Base-by-base conservation (phyloP, 2,797 vertebrate genomes). In the Xerus rutilus region DNA sequence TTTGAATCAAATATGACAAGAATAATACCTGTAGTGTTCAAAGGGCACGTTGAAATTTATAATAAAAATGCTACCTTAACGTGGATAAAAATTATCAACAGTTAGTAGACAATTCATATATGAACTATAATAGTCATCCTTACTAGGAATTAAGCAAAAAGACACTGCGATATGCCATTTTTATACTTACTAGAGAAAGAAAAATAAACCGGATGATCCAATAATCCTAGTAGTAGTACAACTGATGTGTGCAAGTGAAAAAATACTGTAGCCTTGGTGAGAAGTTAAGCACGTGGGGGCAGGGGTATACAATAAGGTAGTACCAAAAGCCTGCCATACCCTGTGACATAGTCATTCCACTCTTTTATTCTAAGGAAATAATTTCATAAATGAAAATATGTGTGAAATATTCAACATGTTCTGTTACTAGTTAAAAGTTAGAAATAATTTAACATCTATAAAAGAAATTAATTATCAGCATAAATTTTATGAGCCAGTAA, bases 31-130 rank as follows among this genome's bases (percentile, higher is more conserved):
- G 14, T 78, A 35, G 54, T 69, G 35, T 21, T 39, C 30, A 70
- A 59, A 96, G 70, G 39, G 39, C 28, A 6, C 9, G 3, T 18
- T 84, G 87, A 76, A 91, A n/a, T 95, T 81, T 72, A 25, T 39
- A 54, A 93, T 47, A 39, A 91, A 97, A 91, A 76, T 64, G 81
- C 39, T 52, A 10, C 28, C 82, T 79, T 89, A 85, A 77, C 86
- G 35, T 76, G 17, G 14, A 2, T 79, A 39, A 85, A 73, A 91
- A 73, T 47, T 82, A 1, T 72, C n/a, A 86, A 30, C 43, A 86
- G 30, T 69, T 74, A 87, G 35, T 73, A 32, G 92, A 35, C 47
- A 52, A 21, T 84, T 89, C 43, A n/a, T 6, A 14, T 35, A 10
- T 85, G 62, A 81, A 77, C 64, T 89, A 3, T 39, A 35, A 5